phyloP scores from a whole-genome alignment of 2,113 vertebrate species.

The Monopterus albus region DNA sequence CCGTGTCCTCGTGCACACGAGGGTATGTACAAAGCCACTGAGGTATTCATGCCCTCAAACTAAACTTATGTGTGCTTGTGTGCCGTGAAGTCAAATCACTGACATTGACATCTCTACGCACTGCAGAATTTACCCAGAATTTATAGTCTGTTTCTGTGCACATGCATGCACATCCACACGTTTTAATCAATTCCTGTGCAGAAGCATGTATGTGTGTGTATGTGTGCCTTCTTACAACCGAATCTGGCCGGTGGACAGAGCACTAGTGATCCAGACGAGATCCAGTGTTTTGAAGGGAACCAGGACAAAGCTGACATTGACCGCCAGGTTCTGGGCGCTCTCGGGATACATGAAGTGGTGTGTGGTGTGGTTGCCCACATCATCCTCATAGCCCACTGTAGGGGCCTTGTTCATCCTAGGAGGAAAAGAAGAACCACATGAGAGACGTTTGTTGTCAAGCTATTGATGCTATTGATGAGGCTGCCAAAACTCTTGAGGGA shows the following conservation, averaged over 20 bases:
- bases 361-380: constrained; percentile 92
- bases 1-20: too few species aligned
- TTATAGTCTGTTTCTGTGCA: neutral
- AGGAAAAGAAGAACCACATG: neutral
- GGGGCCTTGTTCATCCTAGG: constrained; percentile 97
- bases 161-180: neutral
- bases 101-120: too few species aligned
- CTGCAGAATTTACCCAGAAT: too few species aligned
- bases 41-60: too few species aligned
- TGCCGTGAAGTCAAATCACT: too few species aligned
- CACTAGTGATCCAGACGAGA: constrained; percentile 97
- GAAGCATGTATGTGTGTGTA: neutral
- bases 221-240: constrained; percentile 88
- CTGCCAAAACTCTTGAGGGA: neutral
- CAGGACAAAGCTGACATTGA: constrained; percentile 97
- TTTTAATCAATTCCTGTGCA: constrained; percentile 20
- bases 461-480: neutral
- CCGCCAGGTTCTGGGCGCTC: constrained; percentile 96
- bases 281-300: constrained; percentile 99
- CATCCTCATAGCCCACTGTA: constrained; percentile 93
- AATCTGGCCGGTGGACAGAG: constrained; percentile 95
- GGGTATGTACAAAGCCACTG: too few species aligned
- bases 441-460: neutral
- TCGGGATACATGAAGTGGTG: constrained; percentile 99
- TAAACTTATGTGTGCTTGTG: too few species aligned